phyloP scores from a whole-genome alignment of 2,113 vertebrate species.

The Cololabis saira region DNA sequence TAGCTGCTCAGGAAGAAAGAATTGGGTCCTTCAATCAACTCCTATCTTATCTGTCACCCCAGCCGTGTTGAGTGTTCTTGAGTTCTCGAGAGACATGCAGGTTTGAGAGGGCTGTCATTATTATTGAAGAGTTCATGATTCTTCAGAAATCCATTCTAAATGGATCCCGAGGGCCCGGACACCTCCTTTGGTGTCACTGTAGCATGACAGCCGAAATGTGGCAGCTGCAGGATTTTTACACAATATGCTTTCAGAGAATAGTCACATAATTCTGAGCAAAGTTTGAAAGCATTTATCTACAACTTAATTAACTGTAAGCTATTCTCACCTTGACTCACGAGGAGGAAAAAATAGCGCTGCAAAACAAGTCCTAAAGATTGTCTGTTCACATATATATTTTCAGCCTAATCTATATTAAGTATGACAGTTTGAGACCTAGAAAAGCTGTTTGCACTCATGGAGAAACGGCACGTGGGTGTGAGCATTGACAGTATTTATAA shows the following conservation, averaged over 20 bases:
- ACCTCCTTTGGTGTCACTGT: constrained; percentile 44
- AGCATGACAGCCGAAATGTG: constrained; percentile 27
- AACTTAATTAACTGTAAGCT: constrained; percentile 5
- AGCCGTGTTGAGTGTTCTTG: constrained; percentile 41
- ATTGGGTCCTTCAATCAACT: constrained; percentile 29
- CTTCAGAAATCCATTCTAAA: constrained; percentile 43
- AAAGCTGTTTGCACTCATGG: no score
- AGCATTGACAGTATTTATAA: no score
- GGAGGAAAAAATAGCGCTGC: neutral
- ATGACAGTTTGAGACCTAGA: no score
- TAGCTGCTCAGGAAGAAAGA: constrained; percentile 12
- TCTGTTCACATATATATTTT: neutral
- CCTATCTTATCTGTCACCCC: constrained; percentile 44
- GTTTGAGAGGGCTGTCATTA: constrained; percentile 42
- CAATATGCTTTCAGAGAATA: constrained; percentile 12
- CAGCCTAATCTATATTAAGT: no score
- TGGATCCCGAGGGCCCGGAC: constrained; percentile 34
- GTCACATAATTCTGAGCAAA: constrained; percentile 19
- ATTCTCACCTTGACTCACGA: constrained; percentile 7
- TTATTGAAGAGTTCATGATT: constrained; percentile 52
- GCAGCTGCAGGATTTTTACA: constrained; percentile 32
- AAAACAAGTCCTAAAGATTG: neutral
- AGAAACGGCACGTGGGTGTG: no score
- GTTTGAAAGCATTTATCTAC: constrained; percentile 28
- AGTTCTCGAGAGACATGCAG: constrained; percentile 42